Conservation (phyloP, 2,888 invertebrate species). For the Incurvaria masculella region DNA sequence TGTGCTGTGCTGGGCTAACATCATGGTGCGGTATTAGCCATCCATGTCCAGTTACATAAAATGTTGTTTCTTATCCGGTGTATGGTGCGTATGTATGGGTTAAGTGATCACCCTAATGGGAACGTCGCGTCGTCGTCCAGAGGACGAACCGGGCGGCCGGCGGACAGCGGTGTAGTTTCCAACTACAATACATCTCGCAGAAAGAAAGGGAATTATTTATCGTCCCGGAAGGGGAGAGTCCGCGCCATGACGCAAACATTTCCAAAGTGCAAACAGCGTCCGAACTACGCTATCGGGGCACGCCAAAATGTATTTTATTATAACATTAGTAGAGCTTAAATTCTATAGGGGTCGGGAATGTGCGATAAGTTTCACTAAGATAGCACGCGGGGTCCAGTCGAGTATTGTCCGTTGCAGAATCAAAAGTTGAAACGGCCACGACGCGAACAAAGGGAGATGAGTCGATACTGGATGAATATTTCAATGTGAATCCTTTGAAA, state of each 20-base stretch:
- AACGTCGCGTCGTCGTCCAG: no score
- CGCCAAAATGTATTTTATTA: conserved; percentile 17
- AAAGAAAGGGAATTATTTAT: conserved; percentile 56
- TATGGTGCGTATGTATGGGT: no score
- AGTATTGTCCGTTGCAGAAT: conserved; percentile 55
- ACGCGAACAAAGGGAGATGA: conserved; percentile 51
- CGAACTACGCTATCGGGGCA: background rate
- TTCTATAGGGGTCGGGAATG: no score
- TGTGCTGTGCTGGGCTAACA: no score
- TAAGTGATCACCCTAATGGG: no score
- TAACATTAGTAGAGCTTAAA: conserved; percentile 19
- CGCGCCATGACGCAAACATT: conserved; percentile 27
- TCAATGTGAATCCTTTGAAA: conserved; percentile 56
- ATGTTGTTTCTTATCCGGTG: no score
- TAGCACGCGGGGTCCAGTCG: conserved; percentile 42
- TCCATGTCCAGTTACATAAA: no score
- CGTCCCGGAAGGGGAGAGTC: conserved; percentile 57
- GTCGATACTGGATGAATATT: conserved; percentile 47
- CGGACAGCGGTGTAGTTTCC: conserved; percentile 49
- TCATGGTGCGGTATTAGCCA: no score
- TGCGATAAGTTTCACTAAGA: no score
- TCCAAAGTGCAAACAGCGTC: background rate
- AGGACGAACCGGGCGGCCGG: conserved; percentile 25
- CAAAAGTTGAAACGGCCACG: conserved; percentile 55
- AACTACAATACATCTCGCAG: conserved; percentile 48